Conservation (phyloP, 2,113 vertebrate species). For the Cichladusa arquata region DNA sequence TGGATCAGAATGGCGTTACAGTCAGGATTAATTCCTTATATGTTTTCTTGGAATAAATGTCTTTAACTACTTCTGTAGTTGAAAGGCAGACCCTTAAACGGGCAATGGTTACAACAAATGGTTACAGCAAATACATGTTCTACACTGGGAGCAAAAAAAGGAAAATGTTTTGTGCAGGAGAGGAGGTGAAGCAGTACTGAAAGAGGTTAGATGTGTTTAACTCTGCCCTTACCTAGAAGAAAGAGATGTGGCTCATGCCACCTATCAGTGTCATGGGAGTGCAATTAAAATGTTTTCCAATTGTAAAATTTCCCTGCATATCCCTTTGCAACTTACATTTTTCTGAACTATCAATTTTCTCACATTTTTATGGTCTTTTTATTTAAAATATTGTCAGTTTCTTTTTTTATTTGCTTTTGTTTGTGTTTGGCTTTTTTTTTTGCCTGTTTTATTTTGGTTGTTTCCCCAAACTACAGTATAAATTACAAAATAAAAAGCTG, state of each 20-base stretch:
- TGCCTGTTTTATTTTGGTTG: background rate
- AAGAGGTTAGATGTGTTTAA: background rate
- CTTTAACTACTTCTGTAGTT: background rate
- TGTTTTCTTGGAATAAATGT: background rate
- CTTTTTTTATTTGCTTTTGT: background rate
- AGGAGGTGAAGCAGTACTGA: background rate
- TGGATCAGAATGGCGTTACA: background rate
- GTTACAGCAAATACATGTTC: background rate
- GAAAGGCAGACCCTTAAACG: background rate
- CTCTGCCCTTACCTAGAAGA: background rate
- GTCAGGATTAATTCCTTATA: background rate
- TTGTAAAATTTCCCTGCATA: background rate
- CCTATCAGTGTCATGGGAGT: background rate
- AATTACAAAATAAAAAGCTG: background rate
- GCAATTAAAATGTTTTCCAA: background rate
- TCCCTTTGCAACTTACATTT: background rate
- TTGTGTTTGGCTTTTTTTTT: background rate
- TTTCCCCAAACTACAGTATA: background rate
- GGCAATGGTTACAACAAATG: background rate
- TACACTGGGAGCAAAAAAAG: background rate
- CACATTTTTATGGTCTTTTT: background rate
- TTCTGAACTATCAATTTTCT: background rate
- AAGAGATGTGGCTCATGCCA: background rate
- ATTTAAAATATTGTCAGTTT: background rate
- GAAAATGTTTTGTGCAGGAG: background rate